Evolutionary conservation across 2,113 vertebrate species (phyloP).

Genomic region (Eonycteris spelaea): DNA sequence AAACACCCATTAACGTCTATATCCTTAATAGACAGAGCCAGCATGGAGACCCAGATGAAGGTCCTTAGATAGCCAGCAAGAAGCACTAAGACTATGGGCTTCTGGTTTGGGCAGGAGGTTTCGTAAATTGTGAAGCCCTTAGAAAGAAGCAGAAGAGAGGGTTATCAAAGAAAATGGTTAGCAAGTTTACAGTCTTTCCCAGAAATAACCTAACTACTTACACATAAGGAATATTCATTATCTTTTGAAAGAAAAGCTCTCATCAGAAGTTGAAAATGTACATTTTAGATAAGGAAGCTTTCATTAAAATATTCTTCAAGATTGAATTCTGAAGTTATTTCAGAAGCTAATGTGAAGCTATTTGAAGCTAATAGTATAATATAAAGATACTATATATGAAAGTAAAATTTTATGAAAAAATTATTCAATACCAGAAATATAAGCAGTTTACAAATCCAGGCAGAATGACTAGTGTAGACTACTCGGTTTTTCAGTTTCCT

Average conservation of each 20-base stretch:
- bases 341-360: background rate
- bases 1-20: background rate
- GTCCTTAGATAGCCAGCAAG: background rate
- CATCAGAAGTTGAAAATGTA: background rate
- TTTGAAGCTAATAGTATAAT: background rate
- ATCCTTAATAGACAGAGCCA: background rate
- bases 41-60: background rate
- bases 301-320: conserved; percentile 21
- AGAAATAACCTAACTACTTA: background rate
- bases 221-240: background rate
- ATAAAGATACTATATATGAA: background rate
- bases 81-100: background rate
- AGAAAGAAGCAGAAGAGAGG: background rate
- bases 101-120: background rate
- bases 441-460: background rate
- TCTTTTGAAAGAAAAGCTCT: background rate
- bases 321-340: background rate
- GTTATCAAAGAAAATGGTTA: background rate
- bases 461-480: background rate
- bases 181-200: background rate
- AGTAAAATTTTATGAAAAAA: background rate
- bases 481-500: background rate
- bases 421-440: background rate
- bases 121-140: background rate
- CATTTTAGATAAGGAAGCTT: background rate